Evolutionary conservation across 1,140 invertebrate genomes (phyloP), one percentile per base, ranked within the genome.

Genomic region (honey bee (Apis mellifera)): DNA sequence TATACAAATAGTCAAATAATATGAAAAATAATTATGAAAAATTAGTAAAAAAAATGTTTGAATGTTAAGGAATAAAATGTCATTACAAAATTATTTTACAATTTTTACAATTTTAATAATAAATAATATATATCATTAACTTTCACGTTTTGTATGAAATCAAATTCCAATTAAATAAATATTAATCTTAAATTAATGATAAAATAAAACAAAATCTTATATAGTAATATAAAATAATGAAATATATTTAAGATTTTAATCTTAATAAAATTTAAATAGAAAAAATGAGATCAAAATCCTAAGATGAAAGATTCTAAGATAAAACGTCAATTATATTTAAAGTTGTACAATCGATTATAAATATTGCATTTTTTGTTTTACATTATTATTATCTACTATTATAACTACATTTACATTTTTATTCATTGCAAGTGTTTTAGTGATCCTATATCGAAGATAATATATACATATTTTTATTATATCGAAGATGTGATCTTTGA

Each of bases 401-500:
- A 21, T 5, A 21, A 19, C 2, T 32, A 66, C 0, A 42, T 66
- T 42, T 42, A 42, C 19, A 9, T 66, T 19, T 9, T 66, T 32
- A 42, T 32, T 23, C 12, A n/a, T 42, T 21, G 19, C 1, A 42
- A 42, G 1, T 12, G 1, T 55, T 66, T 23, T 9, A 55, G 21
- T 13, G 7, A 69, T 59, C 3, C 9, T 59, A 59, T 11, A n/a
- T 59, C 12, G 32, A 42, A 42, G 15, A 1, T 17, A 19, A 55
- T 32, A 13, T 19, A 26, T 19, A 21, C 2, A 42, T 26, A 15
- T 26, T 55, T n/a, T n/a, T n/a, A 21, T 19, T 15, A 62, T 26
- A 26, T 17, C 12, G 13, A 11, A 60, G 82, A 72, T 86, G 62
- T 21, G 69, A 87, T 88, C 83, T 89, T 74, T 91, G 90, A 91